phyloP scores from a whole-genome alignment of 2,888 invertebrate genomes.

The Tachystola acroxantha region DNA sequence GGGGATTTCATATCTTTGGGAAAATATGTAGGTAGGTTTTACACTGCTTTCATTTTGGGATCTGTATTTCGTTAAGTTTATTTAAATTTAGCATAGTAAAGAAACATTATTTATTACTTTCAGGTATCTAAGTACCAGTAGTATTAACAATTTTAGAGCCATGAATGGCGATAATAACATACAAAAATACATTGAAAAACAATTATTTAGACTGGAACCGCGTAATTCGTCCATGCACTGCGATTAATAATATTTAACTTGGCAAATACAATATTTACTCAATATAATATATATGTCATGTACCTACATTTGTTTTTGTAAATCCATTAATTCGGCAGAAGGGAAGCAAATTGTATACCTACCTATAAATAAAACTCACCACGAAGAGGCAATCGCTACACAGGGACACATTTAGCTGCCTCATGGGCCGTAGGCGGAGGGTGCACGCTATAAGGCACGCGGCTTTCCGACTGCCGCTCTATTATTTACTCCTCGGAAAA shows the following conservation, averaged over 20 bases:
- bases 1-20: too few species aligned
- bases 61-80: too few species aligned
- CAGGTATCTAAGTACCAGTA: too few species aligned
- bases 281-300: slow-evolving; percentile 1
- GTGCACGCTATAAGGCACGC: slow-evolving; percentile 18
- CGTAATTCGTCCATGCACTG: not conserved
- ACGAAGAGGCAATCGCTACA: slow-evolving; percentile 14
- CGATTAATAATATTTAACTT: slow-evolving; percentile 3
- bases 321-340: slow-evolving; percentile 9
- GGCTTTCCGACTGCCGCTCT: slow-evolving; percentile 44
- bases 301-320: too few species aligned
- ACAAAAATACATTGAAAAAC: too few species aligned
- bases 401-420: slow-evolving; percentile 34
- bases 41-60: too few species aligned
- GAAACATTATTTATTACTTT: too few species aligned
- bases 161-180: too few species aligned
- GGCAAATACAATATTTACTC: not conserved
- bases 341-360: slow-evolving; percentile 9
- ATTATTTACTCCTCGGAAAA: slow-evolving; percentile 64
- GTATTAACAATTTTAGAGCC: too few species aligned
- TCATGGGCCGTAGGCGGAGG: slow-evolving; percentile 14
- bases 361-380: slow-evolving; percentile 12
- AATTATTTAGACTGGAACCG: slow-evolving; percentile 5
- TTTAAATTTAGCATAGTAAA: too few species aligned
- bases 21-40: too few species aligned